Base-by-base conservation (phyloP, 2,113 vertebrate genomes). In the Triplophysa siluroides region DNA sequence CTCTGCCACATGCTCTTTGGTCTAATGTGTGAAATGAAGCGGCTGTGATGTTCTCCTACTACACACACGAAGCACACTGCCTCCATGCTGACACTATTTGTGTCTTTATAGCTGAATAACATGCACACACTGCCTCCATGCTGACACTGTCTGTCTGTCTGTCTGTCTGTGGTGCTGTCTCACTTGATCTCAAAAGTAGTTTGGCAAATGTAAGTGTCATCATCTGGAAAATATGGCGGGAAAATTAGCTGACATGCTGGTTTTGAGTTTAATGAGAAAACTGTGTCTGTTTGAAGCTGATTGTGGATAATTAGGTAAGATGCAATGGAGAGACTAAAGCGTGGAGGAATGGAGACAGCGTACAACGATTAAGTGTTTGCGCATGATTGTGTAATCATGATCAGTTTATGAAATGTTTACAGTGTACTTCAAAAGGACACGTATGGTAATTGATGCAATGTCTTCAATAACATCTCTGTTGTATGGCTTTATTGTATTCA, bases 21-120 rank as follows among this genome's bases (percentile, higher is more conserved):
- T n/a, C 43, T 80, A 70, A 78, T 50, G 62, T 19, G 66, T 45
- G 52, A 69, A 45, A 69, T 62, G 38, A 78, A 61, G 66, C 54
- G 8, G 23, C 9, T 45, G 72, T 75, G 62, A 74, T 65, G 69
- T 45, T 75, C 33, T 10, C 16, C n/a, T 58, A 58, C 1, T 9
- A 50, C 65, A 61, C 29, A 70, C 52, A 68, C 45, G 43, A 9
- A 12, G 11, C 43, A 45, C 10, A 45, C 43, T 45, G 43, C 43
- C 43, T 45, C 43, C 43, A 45, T 45, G 43, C 43, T 45, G 43
- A 45, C 43, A 45, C 43, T 12, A 45, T 45, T 45, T 2, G 43
- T 45, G 11, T 38, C 5, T 38, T 6, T 38, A 38, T 6, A 38
- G 33, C 33, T 38, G 33, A 38, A 38, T 38, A 38, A 38, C 33